phyloP scores from a whole-genome alignment of 2,113 vertebrate species.

The Benitochromis conjunctus region DNA sequence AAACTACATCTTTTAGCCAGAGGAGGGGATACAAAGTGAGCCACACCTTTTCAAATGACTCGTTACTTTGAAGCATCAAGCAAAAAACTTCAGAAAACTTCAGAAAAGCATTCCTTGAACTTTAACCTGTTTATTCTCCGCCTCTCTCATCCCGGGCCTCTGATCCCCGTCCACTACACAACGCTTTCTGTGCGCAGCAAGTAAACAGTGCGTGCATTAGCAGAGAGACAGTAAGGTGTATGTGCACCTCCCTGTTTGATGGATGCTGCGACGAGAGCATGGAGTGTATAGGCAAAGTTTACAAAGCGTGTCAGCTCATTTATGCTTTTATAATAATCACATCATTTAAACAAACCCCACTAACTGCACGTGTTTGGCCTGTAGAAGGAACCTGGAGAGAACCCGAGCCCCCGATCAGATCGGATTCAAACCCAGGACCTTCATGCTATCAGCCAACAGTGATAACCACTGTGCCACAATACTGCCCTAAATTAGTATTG shows the following conservation, averaged over 20 bases:
- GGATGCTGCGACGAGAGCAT: background rate
- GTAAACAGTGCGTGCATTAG: background rate
- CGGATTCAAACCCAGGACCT: background rate
- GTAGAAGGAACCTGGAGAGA: background rate
- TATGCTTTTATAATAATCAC: background rate
- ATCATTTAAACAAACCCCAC: background rate
- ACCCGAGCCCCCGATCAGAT: background rate
- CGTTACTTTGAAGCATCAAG: background rate
- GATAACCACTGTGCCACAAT: background rate
- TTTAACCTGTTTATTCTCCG: background rate
- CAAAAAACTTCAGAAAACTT: background rate
- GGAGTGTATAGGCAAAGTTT: background rate
- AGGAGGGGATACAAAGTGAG: background rate
- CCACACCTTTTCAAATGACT: background rate
- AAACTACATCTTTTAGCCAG: background rate
- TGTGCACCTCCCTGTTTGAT: background rate
- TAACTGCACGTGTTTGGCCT: background rate
- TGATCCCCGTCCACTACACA: background rate
- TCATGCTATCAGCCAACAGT: background rate
- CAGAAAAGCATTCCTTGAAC: background rate
- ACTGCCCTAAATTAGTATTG: background rate
- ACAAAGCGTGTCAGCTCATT: background rate
- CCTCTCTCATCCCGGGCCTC: background rate
- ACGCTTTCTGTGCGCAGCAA: background rate
- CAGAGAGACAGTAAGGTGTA: background rate